Conservation (phyloP, 1,140 invertebrate species). For the Procambarus clarkii region DNA sequence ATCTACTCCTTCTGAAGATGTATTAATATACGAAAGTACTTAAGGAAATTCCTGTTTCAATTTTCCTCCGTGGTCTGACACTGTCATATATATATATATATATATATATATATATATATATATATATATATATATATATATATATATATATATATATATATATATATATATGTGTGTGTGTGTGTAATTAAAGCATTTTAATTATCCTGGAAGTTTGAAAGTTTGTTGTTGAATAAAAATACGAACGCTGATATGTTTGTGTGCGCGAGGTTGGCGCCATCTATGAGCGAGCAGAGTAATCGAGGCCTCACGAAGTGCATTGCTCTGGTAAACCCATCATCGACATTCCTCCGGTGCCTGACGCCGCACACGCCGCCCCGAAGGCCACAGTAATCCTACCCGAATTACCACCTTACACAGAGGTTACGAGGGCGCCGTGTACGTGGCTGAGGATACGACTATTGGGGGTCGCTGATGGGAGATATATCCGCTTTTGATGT, state of each 20-base stretch:
- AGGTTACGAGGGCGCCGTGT: not conserved
- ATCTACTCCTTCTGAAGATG: too few species aligned
- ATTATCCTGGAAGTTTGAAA: too few species aligned
- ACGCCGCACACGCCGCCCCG: not conserved
- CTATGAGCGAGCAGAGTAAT: not conserved
- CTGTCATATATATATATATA: too few species aligned
- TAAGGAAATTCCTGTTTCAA: too few species aligned
- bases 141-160: too few species aligned
- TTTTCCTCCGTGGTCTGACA: too few species aligned
- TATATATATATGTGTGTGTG: too few species aligned
- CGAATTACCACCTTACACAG: not conserved
- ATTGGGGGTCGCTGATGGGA: not conserved
- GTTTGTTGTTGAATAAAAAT: too few species aligned
- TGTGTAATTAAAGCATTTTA: too few species aligned
- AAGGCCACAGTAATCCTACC: not conserved
- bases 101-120: too few species aligned
- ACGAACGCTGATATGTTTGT: not conserved
- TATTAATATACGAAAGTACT: too few species aligned
- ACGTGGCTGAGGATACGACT: not conserved
- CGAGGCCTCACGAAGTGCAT: not conserved
- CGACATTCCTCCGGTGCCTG: not conserved
- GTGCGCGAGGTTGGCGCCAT: not conserved
- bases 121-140: too few species aligned
- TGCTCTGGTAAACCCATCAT: constrained; percentile 1
- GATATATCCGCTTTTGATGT: not conserved